Conservation (phyloP, 2,797 vertebrate species). For the Melanogrammus aeglefinus region DNA sequence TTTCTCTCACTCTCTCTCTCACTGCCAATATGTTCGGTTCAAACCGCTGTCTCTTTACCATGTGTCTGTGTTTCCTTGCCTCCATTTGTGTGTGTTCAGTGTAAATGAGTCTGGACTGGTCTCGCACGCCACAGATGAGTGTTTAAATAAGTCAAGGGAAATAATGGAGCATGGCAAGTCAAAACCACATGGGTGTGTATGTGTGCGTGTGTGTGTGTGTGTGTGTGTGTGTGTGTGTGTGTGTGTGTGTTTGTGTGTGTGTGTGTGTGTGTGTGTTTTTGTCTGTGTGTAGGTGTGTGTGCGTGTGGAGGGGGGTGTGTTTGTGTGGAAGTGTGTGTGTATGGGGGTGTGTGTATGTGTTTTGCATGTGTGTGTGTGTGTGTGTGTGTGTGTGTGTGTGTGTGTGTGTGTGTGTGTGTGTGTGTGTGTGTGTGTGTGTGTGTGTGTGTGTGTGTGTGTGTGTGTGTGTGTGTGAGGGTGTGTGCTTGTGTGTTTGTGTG, state of each 20-base stretch:
- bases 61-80: background rate
- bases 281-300: background rate
- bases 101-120: background rate
- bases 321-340: too few relatives aligned
- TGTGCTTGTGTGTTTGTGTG: constrained; percentile 13
- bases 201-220: background rate
- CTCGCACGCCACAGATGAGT: background rate
- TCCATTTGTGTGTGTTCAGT: background rate
- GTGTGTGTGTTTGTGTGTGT: too few relatives aligned
- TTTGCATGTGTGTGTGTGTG: too few relatives aligned
- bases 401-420: too few relatives aligned
- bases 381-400: too few relatives aligned
- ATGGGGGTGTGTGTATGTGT: too few relatives aligned
- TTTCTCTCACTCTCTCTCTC: background rate
- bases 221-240: constrained; percentile 20
- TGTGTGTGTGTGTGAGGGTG: too few relatives aligned
- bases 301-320: too few relatives aligned
- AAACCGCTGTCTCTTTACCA: background rate
- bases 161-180: background rate
- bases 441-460: too few relatives aligned
- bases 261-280: background rate
- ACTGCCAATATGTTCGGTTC: background rate
- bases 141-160: background rate
- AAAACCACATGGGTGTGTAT: background rate
- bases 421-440: too few relatives aligned